These are phyloP conservation scores for Unio pictorum DNA, from an alignment of 2,888 invertebrate genomes.

Conservation along the genomic window DNA sequence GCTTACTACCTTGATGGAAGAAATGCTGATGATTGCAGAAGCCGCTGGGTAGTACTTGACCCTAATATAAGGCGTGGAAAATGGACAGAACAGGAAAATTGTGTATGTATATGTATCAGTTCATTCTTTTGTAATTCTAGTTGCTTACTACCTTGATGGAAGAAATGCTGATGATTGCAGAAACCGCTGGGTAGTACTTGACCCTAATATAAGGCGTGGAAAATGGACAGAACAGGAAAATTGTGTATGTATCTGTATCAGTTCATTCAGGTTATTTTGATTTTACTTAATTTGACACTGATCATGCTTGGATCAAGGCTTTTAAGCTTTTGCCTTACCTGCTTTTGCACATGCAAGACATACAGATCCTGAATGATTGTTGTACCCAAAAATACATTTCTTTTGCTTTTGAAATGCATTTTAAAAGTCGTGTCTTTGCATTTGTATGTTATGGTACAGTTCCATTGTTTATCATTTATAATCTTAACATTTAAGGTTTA, in stretches of 20 bases:
- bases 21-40: conserved; percentile 49
- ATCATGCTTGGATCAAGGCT: too few species aligned
- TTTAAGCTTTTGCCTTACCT: too few species aligned
- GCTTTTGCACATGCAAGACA: too few species aligned
- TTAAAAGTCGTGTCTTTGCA: too few species aligned
- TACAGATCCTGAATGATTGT: too few species aligned
- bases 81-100: conserved; percentile 59
- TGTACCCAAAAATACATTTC: too few species aligned
- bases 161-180: conserved; percentile 53
- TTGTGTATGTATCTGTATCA: conserved; percentile 39
- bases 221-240: conserved; percentile 59
- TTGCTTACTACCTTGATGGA: conserved; percentile 58
- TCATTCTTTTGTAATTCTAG: conserved; percentile 34
- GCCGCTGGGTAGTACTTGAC: conserved; percentile 48
- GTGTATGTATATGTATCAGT: conserved; percentile 36
- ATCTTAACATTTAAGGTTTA: too few species aligned
- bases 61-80: conserved; percentile 42
- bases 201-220: conserved; percentile 45
- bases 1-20: conserved; percentile 58
- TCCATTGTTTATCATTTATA: too few species aligned
- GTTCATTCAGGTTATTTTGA: not conserved
- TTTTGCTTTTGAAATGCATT: too few species aligned
- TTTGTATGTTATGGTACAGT: too few species aligned
- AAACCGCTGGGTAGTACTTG: conserved; percentile 43
- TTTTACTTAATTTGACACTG: not conserved